Evolutionary conservation across 1,140 invertebrate genomes (phyloP), one percentile per base, ranked within the genome.

Genomic region (Drosophila littoralis): DNA sequence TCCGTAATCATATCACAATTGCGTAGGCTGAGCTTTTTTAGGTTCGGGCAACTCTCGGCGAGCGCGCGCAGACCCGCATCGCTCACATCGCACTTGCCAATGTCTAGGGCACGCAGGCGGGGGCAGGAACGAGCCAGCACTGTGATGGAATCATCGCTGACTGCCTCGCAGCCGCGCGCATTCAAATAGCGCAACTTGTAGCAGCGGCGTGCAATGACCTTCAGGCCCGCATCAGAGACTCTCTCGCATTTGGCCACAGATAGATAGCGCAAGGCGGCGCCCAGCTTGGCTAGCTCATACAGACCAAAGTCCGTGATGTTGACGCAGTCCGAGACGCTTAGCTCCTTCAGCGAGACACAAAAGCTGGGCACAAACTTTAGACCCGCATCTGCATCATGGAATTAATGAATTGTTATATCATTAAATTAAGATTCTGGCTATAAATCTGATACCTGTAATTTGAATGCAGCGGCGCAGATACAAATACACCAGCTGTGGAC

Each of bases 41-140:
- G 93, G 89, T 98, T 97, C 0, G 97, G 97, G 93, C 97, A 98
- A 78, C 97, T 96, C 76, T 97, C 96, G 1, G 97, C 97, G 1
- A 98, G 93, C 1, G 96, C 95, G 77, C 96, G 94, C 10, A 98
- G 93, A 0, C 97, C 97, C 1, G 96, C 94, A 92, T 98, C 97
- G 38, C 97, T 97, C 0, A 98, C 96, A 92, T 98, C 97, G 93
- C 97, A 98, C 90, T 98, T 98, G 7, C 97, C 97, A 43, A 98
- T 95, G 88, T 98, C 97, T 0, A 98, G 92, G 1, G 97, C 97
- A 33, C 97, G 93, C 33, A 98, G 93, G 50, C 97, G 93, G 0
- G 96, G 96, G 91, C 97, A 98, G 12, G 95, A 96, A 46, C 96
- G 93, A 0, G 97, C 97, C 40, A 98, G 92, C 0, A 96, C 96